Percentiles rank a stretch among this genome's conserved stretches.
phyloP scores from a whole-genome alignment of 92 coral and sea anemone genomes.

The Montipora capitata region DNA sequence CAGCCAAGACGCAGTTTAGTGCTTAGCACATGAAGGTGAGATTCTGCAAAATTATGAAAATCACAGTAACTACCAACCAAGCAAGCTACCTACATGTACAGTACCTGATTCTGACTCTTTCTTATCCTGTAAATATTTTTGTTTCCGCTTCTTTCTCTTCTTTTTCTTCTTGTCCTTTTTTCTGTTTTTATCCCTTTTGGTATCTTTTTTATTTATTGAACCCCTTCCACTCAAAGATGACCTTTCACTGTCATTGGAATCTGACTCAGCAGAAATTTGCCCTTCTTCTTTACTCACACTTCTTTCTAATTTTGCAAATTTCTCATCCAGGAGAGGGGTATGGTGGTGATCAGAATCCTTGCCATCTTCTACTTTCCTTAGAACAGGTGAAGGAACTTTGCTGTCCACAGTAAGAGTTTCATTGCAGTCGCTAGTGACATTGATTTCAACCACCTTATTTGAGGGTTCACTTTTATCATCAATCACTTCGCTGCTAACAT shows the following conservation, averaged over 20 bases:
- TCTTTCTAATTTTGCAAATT: conserved; percentile 2
- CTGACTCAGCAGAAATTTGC: conserved; percentile 41
- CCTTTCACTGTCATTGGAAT: conserved; percentile 35
- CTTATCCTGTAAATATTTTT: conserved; percentile 28
- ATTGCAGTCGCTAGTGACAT: neutral
- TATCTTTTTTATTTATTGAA: conserved; percentile 23
- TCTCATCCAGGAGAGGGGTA: neutral
- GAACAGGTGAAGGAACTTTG: conserved; percentile 4
- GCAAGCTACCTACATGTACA: no score
- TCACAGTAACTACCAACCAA: no score
- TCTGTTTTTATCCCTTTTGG: conserved; percentile 41
- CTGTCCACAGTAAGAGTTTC: neutral
- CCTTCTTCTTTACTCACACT: conserved; percentile 38
- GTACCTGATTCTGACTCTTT: conserved; percentile 11
- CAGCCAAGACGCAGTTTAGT: no score
- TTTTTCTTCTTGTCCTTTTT: conserved; percentile 65
- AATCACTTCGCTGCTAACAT: neutral
- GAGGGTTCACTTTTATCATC: neutral
- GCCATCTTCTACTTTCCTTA: neutral
- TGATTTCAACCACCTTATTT: neutral
- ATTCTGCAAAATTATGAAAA: neutral
- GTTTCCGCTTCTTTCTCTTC: conserved; percentile 59
- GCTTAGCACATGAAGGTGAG: neutral
- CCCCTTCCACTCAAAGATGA: conserved; percentile 42
- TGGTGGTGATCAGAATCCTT: neutral